phyloP scores from a whole-genome alignment of 1,140 invertebrate species.

The Teleogryllus occipitalis region DNA sequence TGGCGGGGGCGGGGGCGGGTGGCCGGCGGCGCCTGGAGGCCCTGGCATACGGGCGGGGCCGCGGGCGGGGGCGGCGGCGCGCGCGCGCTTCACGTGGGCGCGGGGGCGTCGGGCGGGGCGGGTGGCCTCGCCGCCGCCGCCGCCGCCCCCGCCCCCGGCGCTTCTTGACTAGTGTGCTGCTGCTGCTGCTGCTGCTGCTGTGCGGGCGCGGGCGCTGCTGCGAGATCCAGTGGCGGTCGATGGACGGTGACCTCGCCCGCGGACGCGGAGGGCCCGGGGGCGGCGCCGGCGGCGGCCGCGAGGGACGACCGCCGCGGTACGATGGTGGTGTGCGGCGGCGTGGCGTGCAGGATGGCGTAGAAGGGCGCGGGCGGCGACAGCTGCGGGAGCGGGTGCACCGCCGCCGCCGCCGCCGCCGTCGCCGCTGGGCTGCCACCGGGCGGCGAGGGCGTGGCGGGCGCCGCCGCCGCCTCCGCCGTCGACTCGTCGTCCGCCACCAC shows the following conservation, averaged over 20 bases:
- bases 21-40: neutral
- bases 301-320: neutral
- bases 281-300: neutral
- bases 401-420: neutral
- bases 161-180: neutral
- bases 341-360: slow-evolving; percentile 14
- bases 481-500: slow-evolving; percentile 59
- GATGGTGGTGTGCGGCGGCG: neutral
- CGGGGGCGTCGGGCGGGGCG: neutral
- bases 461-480: slow-evolving; percentile 8
- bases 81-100: too few species aligned
- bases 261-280: neutral
- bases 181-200: neutral
- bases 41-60: too few species aligned
- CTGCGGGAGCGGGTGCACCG: neutral
- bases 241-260: neutral
- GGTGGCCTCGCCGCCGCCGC: neutral
- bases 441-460: neutral
- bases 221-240: too few species aligned
- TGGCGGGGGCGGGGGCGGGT: neutral
- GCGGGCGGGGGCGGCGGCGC: too few species aligned
- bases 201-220: neutral
- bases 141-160: too few species aligned
- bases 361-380: slow-evolving; percentile 11
- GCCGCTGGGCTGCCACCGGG: slow-evolving; percentile 11